These are phyloP conservation scores for Leptodactylus fallax DNA, from an alignment of 2,797 vertebrate species.

Conservation along the genomic window DNA sequence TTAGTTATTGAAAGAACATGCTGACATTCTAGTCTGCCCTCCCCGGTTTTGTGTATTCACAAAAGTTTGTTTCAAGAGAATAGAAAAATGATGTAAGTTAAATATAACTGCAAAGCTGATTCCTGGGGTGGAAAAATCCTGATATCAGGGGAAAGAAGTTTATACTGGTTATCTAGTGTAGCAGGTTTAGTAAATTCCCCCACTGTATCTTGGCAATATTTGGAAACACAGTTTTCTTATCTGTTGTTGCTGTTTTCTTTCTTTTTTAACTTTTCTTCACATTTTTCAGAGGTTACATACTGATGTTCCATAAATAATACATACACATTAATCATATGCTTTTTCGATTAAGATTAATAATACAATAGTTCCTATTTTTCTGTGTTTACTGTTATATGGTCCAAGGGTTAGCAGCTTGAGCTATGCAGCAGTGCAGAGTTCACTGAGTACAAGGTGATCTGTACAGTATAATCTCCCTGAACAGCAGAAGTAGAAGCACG, in stretches of 20 bases:
- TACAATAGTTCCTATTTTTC: constrained; percentile 20
- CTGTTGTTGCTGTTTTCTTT: neutral
- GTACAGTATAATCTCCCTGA: constrained; percentile 13
- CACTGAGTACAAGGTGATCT: constrained; percentile 25
- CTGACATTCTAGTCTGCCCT: no score
- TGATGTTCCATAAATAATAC: neutral
- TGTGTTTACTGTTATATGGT: neutral
- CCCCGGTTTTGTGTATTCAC: no score
- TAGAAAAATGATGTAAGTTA: no score
- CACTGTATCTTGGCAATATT: neutral
- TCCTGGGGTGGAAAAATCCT: no score
- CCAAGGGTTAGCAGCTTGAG: neutral
- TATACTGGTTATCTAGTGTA: no score
- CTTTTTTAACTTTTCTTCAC: neutral
- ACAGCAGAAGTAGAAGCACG: neutral
- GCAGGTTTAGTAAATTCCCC: no score
- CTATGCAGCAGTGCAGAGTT: neutral
- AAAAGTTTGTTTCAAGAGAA: no score
- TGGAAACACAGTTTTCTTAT: neutral
- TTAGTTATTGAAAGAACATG: no score
- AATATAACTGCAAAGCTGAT: no score
- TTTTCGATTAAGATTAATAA: neutral
- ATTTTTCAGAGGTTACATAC: neutral
- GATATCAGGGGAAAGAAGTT: neutral
- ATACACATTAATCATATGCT: constrained; percentile 14